Conservation (phyloP, 2,888 invertebrate genomes). For the Argynnis bischoffii region DNA sequence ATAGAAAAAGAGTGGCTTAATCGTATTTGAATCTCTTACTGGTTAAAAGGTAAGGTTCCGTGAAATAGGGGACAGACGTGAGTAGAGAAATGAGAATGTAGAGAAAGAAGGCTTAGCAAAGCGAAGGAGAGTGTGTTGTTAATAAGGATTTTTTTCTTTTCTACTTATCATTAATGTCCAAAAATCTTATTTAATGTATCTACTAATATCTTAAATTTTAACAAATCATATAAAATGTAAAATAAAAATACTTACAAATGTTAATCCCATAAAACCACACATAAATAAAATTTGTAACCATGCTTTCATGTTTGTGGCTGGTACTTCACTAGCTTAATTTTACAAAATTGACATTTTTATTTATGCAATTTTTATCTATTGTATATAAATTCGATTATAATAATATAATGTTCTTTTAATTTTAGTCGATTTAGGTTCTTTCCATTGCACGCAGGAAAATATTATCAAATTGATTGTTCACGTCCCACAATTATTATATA, state of each 20-base stretch:
- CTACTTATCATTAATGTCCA: no score
- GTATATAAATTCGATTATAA: conserved; percentile 13
- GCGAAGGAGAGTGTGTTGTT: no score
- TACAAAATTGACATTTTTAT: conserved; percentile 10
- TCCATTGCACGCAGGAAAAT: neutral
- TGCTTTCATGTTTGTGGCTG: conserved; percentile 38
- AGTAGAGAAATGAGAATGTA: no score
- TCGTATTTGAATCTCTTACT: no score
- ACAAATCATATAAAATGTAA: neutral
- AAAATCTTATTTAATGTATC: no score
- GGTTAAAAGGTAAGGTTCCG: no score
- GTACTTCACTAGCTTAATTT: conserved; percentile 25
- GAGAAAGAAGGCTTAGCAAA: no score
- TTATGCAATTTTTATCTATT: conserved; percentile 26
- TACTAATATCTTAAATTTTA: neutral
- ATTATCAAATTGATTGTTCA: neutral
- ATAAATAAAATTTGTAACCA: conserved; percentile 49
- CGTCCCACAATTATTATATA: neutral
- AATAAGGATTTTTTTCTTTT: no score
- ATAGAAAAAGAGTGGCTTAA: no score
- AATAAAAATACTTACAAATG: conserved; percentile 51
- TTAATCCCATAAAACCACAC: conserved; percentile 47
- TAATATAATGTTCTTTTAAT: conserved; percentile 27
- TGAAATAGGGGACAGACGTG: no score
- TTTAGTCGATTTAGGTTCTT: conserved; percentile 16